Percentiles rank a stretch among this genome's conserved stretches.
Conservation (phyloP, 2,888 invertebrate species). For the Anarsia innoxiella region DNA sequence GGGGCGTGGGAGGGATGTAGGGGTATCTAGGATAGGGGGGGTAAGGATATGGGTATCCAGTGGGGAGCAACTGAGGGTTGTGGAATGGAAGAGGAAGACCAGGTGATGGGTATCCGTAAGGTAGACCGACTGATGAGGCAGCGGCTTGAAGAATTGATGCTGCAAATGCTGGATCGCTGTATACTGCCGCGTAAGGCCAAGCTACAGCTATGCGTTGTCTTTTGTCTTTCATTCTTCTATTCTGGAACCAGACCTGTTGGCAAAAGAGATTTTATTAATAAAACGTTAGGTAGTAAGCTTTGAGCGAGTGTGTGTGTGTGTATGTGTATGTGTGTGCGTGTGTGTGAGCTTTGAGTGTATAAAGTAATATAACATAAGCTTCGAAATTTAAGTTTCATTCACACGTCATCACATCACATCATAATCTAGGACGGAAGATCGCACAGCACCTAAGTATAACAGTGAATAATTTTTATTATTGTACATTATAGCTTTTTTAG, state of each 20-base stretch:
- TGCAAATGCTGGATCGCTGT: constrained; percentile 94
- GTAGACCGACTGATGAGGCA: constrained; percentile 81
- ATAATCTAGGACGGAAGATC: no score
- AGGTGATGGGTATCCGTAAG: constrained; percentile 76
- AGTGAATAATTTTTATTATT: no score
- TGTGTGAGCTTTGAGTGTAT: no score
- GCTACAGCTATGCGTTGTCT: constrained; percentile 94
- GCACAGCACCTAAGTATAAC: no score
- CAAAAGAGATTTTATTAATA: constrained; percentile 23
- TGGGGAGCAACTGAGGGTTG: constrained; percentile 74
- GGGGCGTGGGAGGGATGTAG: constrained; percentile 71
- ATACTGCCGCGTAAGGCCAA: constrained; percentile 96
- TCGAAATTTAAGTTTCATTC: no score
- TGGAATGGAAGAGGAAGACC: constrained; percentile 74
- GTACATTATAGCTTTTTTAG: no score
- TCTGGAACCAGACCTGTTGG: constrained; percentile 97
- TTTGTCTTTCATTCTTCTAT: constrained; percentile 97
- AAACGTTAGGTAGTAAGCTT: no score
- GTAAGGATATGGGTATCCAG: constrained; percentile 76
- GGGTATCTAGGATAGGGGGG: constrained; percentile 68
- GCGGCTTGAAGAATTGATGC: constrained; percentile 94
- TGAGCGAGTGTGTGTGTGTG: no score
- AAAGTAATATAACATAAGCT: no score
- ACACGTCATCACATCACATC: no score
- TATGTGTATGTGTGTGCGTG: no score